Evolutionary conservation across 2,113 vertebrate species (phyloP), one percentile per base, ranked within the genome.

Genomic region (Halichoerus grypus): DNA sequence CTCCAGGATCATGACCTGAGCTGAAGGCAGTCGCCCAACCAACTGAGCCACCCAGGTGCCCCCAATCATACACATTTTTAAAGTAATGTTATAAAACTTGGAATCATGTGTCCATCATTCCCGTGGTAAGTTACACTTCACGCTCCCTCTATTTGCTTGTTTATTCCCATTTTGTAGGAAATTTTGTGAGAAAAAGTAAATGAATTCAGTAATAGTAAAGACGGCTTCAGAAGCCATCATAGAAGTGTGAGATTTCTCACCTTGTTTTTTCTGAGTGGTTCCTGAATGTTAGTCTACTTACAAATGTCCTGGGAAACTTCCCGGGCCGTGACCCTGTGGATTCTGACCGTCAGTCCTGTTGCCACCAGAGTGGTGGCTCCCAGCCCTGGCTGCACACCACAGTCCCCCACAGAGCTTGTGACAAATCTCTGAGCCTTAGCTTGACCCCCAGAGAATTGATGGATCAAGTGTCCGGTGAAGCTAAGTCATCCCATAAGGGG

Each of bases 161-260:
- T 51, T 77, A 61, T 83, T 95, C 31, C 42, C 55, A 74, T 63
- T 92, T 76, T 86, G 19, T 51, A 85, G 77, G 46, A 39, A 49
- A 22, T 22, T 95, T 91, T 80, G n/a, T 67, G 24, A 71, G 46
- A 71, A 85, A 88, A 87, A 88, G 28, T 51, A 46, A 94, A 36
- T 46, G 28, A 82, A 89, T 80, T 92, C 31, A 53, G 67, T 72
- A 65, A 46, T 33, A 53, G 19, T 28, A 55, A 80, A 87, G 53
- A 79, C 63, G 10, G 0, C 79, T 89, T 92, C 57, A 42, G 74
- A 91, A 31, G 26, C 65, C 57, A 14, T 80, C 42, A 71, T 21
- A 9, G 72, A 90, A 53, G 39, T 46, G 36, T 86, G 42, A 86
- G 77, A 51, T 61, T 79, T 61, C 77, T 69, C 42, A 42, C 36